Evolutionary conservation across 2,888 invertebrate genomes (phyloP).

Genomic region (Epirrhoe tristata): DNA sequence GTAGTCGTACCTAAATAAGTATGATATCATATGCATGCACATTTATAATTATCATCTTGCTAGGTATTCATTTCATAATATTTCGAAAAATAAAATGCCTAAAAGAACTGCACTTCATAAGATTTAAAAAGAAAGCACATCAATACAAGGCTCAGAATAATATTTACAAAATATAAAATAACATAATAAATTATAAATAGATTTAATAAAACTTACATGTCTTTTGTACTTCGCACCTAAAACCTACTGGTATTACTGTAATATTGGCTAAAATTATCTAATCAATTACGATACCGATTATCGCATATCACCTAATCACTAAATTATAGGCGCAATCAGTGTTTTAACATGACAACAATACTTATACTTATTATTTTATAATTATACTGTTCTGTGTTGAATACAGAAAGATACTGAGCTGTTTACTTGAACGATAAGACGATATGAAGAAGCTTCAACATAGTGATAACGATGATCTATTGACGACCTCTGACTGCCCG

Average conservation of each 20-base stretch:
- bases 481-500: not conserved
- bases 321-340: conserved; percentile 1
- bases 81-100: too few species aligned
- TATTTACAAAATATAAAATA: too few species aligned
- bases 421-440: conserved; percentile 4
- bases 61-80: too few species aligned
- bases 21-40: too few species aligned
- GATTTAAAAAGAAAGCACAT: too few species aligned
- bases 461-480: not conserved
- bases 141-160: too few species aligned
- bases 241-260: not conserved
- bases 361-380: not conserved
- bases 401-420: conserved; percentile 21
- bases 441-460: not conserved
- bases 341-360: not conserved
- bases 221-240: not conserved
- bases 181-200: not conserved
- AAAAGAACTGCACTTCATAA: too few species aligned
- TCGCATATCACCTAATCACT: conserved; percentile 10
- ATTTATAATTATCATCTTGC: too few species aligned
- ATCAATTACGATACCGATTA: conserved; percentile 22
- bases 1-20: too few species aligned
- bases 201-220: conserved; percentile 30
- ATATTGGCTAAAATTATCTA: conserved; percentile 21
- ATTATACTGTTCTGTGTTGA: conserved; percentile 7